Evolutionary conservation across 92 coral and sea anemone species (phyloP).

Genomic region (Muricea muricata): DNA sequence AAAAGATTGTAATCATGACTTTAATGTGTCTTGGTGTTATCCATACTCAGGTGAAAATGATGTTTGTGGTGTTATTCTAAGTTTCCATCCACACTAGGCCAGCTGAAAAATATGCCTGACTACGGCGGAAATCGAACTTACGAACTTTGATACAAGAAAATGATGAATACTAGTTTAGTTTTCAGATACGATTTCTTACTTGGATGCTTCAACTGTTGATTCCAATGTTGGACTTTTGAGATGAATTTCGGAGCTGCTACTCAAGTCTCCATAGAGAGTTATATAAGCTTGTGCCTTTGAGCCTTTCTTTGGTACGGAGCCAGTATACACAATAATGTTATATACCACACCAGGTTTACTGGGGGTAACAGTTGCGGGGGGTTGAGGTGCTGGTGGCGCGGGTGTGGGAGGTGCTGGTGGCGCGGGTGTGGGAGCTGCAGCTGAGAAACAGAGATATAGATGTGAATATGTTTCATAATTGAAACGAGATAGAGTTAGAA

Average conservation of each 20-base stretch:
- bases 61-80: no score
- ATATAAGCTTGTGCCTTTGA: slow-evolving; percentile 6
- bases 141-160: no score
- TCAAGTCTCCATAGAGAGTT: neutral
- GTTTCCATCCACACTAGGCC: no score
- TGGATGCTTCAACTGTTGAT: neutral
- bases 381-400: neutral
- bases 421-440: neutral
- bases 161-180: no score
- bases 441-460: neutral
- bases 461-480: neutral
- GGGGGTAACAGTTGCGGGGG: neutral
- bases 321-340: slow-evolving; percentile 29
- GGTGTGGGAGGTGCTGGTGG: neutral
- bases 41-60: no score
- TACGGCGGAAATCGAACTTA: no score
- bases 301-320: neutral
- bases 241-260: slow-evolving; percentile 24
- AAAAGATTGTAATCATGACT: neutral
- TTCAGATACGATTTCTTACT: neutral
- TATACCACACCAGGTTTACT: neutral
- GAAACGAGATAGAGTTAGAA: neutral
- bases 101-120: no score
- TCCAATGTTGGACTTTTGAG: slow-evolving; percentile 2
- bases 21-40: no score